Conservation (phyloP, 53 echinoderm and acorn worm genomes). For the Stichopus horrens region DNA sequence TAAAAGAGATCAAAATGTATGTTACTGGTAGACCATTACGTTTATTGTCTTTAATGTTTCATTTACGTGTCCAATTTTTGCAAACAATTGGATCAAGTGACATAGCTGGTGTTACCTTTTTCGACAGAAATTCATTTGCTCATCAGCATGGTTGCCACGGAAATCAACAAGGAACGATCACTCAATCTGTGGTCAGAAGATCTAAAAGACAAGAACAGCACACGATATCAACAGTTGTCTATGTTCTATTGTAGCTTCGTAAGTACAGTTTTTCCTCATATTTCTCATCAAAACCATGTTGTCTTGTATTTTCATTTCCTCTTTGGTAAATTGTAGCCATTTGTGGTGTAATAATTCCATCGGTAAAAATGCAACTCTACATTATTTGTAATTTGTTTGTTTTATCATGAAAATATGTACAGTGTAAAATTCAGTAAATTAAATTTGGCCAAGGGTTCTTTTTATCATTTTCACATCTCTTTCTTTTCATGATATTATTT, state of each 20-base stretch:
- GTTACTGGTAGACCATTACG: too few species aligned
- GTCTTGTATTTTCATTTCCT: not conserved
- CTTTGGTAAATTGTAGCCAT: not conserved
- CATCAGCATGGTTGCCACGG: not conserved
- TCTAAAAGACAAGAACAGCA: not conserved
- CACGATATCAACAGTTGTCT: not conserved
- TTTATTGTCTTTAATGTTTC: too few species aligned
- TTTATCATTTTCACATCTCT: not conserved
- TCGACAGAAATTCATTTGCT: not conserved
- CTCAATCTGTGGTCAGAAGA: not conserved
- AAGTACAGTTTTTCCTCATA: not conserved
- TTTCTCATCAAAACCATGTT: not conserved
- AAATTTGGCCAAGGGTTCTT: not conserved
- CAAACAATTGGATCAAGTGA: too few species aligned
- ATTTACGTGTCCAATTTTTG: too few species aligned
- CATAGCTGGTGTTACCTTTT: too few species aligned
- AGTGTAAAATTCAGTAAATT: too few species aligned
- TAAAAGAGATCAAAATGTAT: too few species aligned
- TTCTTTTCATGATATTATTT: not conserved
- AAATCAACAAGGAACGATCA: not conserved
- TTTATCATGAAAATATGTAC: too few species aligned
- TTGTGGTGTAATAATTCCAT: not conserved
- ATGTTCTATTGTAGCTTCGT: slow-evolving; percentile 8
- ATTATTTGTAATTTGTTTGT: too few species aligned
- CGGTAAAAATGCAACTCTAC: too few species aligned